A percentile compares a stretch with the other conserved stretches of the same genome.
These are phyloP conservation scores for Pseudotriccus pelzelni DNA, from an alignment of 2,797 vertebrate genomes.

Conservation along the genomic window DNA sequence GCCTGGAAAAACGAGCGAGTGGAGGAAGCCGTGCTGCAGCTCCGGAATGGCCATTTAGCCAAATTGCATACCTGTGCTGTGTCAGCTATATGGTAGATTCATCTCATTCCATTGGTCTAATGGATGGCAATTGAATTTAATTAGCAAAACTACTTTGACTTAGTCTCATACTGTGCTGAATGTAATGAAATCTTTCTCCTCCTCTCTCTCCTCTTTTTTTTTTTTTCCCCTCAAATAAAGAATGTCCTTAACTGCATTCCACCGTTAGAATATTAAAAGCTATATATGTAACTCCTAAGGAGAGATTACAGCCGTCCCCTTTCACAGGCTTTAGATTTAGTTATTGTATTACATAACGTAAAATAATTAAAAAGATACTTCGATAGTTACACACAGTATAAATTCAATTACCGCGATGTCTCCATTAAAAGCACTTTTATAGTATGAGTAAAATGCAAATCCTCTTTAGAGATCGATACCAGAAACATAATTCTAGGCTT, in stretches of 20 bases:
- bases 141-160: conserved; percentile 93
- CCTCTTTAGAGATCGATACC: conserved; percentile 81
- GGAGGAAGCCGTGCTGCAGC: conserved; percentile 74
- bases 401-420: conserved; percentile 81
- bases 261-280: conserved; percentile 78
- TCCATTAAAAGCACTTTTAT: conserved; percentile 84
- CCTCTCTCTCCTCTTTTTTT: background rate
- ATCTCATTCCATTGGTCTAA: conserved; percentile 94
- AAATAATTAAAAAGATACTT: conserved; percentile 81
- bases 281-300: conserved; percentile 72
- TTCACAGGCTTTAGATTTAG: conserved; percentile 75
- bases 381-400: conserved; percentile 80
- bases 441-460: conserved; percentile 84
- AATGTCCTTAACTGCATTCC: conserved; percentile 76
- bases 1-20: conserved; percentile 76
- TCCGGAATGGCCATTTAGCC: conserved; percentile 86
- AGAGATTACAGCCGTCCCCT: conserved; percentile 70
- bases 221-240: conserved; percentile 61
- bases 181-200: conserved; percentile 81
- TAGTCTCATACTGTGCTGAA: conserved; percentile 81
- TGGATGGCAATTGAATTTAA: conserved; percentile 98
- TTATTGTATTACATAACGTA: conserved; percentile 77
- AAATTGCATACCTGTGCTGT: conserved; percentile 95
- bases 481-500: conserved; percentile 79
- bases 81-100: conserved; percentile 90